phyloP scores from a whole-genome alignment of 2,888 invertebrate species.

The Drosophila acutilabella region DNA sequence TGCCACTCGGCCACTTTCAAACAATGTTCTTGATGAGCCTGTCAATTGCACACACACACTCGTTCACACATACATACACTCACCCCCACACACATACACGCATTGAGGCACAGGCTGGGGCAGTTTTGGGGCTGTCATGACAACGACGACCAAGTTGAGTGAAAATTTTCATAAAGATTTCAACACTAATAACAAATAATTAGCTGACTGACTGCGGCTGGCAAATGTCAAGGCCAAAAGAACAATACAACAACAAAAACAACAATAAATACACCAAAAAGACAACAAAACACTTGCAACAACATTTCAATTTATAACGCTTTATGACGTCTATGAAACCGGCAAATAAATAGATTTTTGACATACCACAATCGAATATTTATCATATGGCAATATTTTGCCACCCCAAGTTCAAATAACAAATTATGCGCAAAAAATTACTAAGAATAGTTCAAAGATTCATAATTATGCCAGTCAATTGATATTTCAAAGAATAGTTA shows the following conservation, averaged over 20 bases:
- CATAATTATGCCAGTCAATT: too few relatives aligned
- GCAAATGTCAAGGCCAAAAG: conserved; percentile 57
- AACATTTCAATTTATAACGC: conserved; percentile 43
- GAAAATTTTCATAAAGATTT: conserved; percentile 72
- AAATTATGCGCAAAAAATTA: conserved; percentile 3
- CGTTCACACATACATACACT: conserved; percentile 33
- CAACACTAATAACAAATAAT: conserved; percentile 77
- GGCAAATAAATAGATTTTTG: conserved; percentile 38
- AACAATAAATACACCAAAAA: conserved; percentile 6
- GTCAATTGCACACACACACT: conserved; percentile 61
- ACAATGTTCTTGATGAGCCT: conserved; percentile 76
- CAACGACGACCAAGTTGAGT: conserved; percentile 48
- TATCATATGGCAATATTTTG: conserved; percentile 27
- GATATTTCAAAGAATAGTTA: too few relatives aligned
- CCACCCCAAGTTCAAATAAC: conserved; percentile 14
- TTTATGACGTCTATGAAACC: conserved; percentile 28
- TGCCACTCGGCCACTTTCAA: conserved; percentile 65
- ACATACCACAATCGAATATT: conserved; percentile 20
- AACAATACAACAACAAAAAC: conserved; percentile 10
- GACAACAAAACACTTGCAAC: conserved; percentile 2
- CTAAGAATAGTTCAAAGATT: background rate
- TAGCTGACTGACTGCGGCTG: conserved; percentile 66
- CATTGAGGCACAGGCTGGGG: conserved; percentile 27
- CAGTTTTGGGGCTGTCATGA: conserved; percentile 51
- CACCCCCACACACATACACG: conserved; percentile 11